phyloP scores from a whole-genome alignment of 2,113 vertebrate species.

The Psammodynastes pulverulentus region DNA sequence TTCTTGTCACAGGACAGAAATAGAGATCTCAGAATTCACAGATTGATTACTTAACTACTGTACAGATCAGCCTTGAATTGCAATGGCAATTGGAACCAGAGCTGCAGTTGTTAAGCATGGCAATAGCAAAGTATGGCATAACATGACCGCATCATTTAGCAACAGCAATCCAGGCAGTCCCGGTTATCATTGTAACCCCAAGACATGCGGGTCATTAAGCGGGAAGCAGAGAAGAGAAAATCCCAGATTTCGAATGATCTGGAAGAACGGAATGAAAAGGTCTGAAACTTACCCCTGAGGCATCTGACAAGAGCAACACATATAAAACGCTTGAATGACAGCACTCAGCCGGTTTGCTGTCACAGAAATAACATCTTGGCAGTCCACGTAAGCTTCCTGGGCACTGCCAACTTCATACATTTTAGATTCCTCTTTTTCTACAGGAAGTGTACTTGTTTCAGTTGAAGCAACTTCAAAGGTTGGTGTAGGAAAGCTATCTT shows the following conservation, averaged over 20 bases:
- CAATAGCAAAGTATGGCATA: neutral
- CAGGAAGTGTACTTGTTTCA: constrained; percentile 56
- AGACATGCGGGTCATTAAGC: neutral
- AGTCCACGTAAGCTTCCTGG: constrained; percentile 78
- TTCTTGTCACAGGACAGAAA: neutral
- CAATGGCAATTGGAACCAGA: neutral
- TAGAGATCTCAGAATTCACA: neutral
- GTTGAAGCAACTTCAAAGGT: constrained; percentile 58
- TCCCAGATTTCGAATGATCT: neutral
- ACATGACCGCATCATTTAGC: neutral
- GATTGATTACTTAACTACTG: neutral
- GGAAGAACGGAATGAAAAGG: neutral
- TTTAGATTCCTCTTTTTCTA: constrained; percentile 54
- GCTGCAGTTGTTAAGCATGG: neutral
- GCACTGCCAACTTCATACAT: constrained; percentile 69
- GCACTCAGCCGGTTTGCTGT: constrained; percentile 95
- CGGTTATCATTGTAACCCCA: neutral
- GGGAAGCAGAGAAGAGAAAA: neutral
- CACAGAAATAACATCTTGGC: constrained; percentile 97
- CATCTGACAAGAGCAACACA: constrained; percentile 99
- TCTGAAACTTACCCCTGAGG: constrained; percentile 83
- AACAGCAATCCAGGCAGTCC: neutral
- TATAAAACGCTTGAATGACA: constrained; percentile 97
- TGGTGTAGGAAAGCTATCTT: constrained; percentile 60
- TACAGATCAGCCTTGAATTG: neutral